Conservation (phyloP, 2,888 invertebrate species). For the Herminia tarsipennalis region DNA sequence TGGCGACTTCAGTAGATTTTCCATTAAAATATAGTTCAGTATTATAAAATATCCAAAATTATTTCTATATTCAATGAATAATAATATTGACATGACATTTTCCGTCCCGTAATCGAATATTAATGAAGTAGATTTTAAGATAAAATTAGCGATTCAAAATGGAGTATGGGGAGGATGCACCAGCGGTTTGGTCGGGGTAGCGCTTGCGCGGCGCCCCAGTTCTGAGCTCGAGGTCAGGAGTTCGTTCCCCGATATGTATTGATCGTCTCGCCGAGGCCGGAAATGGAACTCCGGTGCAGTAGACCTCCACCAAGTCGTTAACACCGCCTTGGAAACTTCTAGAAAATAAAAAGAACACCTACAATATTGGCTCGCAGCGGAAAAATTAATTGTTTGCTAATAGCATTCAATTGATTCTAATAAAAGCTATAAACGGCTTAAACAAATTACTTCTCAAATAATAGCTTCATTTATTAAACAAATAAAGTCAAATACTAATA, state of each 20-base stretch:
- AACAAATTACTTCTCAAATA: too few relatives aligned
- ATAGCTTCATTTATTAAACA: too few relatives aligned
- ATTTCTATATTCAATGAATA: not conserved
- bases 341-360: not conserved
- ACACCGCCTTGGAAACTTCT: conserved; percentile 48
- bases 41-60: too few relatives aligned
- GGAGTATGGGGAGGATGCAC: conserved; percentile 69
- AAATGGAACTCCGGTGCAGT: conserved; percentile 76
- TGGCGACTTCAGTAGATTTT: too few relatives aligned
- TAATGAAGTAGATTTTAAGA: conserved; percentile 24
- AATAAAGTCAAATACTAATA: too few relatives aligned
- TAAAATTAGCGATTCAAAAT: conserved; percentile 73
- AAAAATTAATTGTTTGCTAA: not conserved
- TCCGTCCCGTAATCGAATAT: conserved; percentile 8
- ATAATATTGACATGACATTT: not conserved
- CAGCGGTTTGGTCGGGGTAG: conserved; percentile 51
- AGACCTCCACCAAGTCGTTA: conserved; percentile 64
- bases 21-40: too few relatives aligned
- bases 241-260: conserved; percentile 84
- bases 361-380: not conserved
- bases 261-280: conserved; percentile 75
- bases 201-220: conserved; percentile 83
- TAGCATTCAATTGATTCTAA: too few relatives aligned
- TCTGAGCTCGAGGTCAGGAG: conserved; percentile 77
- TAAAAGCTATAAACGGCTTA: too few relatives aligned